These are phyloP conservation scores for Nothoprocta pentlandii DNA, from an alignment of 2,113 vertebrate genomes.

Conservation along the genomic window DNA sequence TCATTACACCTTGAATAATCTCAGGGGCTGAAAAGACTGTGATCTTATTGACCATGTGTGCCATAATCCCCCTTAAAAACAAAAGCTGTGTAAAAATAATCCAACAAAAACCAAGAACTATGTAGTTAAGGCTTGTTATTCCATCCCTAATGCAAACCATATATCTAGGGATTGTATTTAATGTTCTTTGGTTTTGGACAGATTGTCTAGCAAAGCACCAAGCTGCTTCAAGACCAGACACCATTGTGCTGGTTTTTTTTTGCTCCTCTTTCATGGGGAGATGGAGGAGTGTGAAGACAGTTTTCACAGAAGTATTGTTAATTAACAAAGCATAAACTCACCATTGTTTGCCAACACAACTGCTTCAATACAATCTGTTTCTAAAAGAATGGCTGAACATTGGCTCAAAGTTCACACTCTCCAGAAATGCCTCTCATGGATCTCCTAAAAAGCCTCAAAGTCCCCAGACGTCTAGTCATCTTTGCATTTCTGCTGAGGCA, in stretches of 20 bases:
- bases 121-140: constrained; percentile 52
- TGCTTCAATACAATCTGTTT: not conserved
- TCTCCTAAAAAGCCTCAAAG: not conserved
- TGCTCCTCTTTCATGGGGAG: accelerated
- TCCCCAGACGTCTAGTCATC: not conserved
- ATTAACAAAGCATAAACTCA: not conserved
- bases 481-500: not conserved
- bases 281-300: not conserved
- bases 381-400: not conserved
- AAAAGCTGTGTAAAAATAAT: constrained; percentile 70
- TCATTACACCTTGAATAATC: not conserved
- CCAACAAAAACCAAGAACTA: constrained; percentile 44
- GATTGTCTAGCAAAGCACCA: not conserved
- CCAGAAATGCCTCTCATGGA: not conserved
- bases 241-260: not conserved
- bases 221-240: not conserved
- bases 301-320: not conserved
- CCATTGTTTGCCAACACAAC: not conserved
- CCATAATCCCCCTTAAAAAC: constrained; percentile 56
- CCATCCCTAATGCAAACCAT: not conserved
- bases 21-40: constrained; percentile 35
- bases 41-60: constrained; percentile 46
- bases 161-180: not conserved
- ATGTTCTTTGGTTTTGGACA: not conserved
- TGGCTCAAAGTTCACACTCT: not conserved